A percentile compares a stretch with the other conserved stretches of the same genome.
Evolutionary conservation across 2,797 vertebrate genomes (phyloP).

Genomic region (Rallus crepitans): DNA sequence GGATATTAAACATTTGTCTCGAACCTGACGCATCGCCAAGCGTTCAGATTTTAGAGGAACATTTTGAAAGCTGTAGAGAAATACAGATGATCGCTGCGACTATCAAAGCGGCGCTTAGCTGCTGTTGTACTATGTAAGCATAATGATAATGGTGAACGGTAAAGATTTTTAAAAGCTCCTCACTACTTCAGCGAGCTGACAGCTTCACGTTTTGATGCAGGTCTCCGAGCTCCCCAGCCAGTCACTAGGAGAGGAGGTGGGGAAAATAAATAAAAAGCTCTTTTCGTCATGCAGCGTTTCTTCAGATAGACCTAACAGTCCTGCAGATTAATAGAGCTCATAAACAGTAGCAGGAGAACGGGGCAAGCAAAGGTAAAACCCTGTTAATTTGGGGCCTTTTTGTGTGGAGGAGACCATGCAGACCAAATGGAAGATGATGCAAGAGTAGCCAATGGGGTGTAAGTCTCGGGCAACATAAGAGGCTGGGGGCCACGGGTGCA

Average conservation of each 20-base stretch:
- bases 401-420: not conserved
- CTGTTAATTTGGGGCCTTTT: not conserved
- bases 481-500: not conserved
- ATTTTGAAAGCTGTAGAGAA: constrained; percentile 12
- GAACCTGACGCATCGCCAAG: not conserved
- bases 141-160: not conserved
- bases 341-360: not conserved
- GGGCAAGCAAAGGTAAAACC: not conserved
- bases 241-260: not conserved
- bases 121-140: not conserved
- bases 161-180: constrained; percentile 51
- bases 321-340: not conserved
- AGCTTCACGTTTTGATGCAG: constrained; percentile 56
- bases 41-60: not conserved
- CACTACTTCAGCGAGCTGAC: not conserved
- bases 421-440: constrained; percentile 6
- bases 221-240: constrained; percentile 24
- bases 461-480: not conserved
- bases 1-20: constrained; percentile 27
- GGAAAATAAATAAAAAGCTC: constrained; percentile 13
- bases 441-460: constrained; percentile 21
- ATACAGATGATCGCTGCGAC: not conserved
- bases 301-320: not conserved
- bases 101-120: constrained; percentile 5
- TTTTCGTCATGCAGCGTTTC: not conserved